Conservation (phyloP, 2,888 invertebrate species). For the Abscondita cerata region DNA sequence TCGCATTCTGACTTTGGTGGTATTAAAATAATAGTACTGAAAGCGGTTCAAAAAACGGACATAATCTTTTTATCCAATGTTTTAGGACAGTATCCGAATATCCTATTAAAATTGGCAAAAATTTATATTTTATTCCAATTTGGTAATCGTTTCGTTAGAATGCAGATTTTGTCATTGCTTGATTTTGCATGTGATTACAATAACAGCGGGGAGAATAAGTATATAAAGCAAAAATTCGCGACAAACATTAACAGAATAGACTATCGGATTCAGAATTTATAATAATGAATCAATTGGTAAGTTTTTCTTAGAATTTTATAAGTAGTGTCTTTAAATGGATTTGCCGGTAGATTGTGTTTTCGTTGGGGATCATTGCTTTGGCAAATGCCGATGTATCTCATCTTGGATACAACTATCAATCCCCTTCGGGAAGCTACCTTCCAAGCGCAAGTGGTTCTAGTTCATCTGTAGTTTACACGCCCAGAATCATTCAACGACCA, state of each 20-base stretch:
- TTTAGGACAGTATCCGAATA: too few relatives aligned
- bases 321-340: neutral
- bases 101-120: too few relatives aligned
- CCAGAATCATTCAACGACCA: neutral
- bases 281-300: neutral
- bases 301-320: neutral
- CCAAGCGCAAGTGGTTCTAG: neutral
- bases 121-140: too few relatives aligned
- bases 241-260: neutral
- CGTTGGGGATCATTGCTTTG: neutral
- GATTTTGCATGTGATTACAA: neutral
- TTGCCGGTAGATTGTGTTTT: neutral
- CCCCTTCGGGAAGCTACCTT: constrained; percentile 3
- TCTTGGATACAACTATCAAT: neutral
- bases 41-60: neutral
- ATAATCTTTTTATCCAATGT: too few relatives aligned
- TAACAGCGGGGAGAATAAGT: constrained; percentile 1
- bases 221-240: neutral
- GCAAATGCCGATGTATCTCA: neutral
- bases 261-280: neutral
- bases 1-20: neutral
- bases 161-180: constrained; percentile 2
- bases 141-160: neutral
- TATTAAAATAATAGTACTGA: neutral
- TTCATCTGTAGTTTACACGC: too few relatives aligned